Evolutionary conservation across 2,797 vertebrate species (phyloP), one percentile per base, ranked within the genome.

Genomic region (Acanthurus lineatus): DNA sequence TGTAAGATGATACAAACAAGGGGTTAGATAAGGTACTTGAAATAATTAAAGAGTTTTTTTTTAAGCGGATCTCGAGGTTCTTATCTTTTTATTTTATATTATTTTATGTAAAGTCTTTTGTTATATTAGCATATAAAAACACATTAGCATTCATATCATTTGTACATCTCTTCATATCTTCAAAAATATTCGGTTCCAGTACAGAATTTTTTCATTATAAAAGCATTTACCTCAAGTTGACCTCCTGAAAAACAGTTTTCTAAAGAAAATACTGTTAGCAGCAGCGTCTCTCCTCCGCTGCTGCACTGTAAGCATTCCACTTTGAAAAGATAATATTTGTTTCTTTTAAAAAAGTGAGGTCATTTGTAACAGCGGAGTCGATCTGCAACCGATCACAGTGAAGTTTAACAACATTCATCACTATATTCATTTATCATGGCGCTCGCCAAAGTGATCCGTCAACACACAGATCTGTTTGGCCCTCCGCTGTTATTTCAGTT

Each of bases 321-420:
- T 92, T 90, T 69, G 74, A 67, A 91, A 93, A 88, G 81, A 92
- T 86, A 91, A 93, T 84, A 94, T 93, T 90, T 87, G 66, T 77
- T 69, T 77, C 85, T 69, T 40, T 35, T 9, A n/a, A 85, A 78
- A 73, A 82, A 76, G 77, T 86, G 86, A 91, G 79, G 84, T 92
- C 83, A 91, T 90, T 77, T 38, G 65, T 86, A 82, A 83, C 61
- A 57, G 81, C 44, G 40, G 54, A 84, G 67, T 77, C 70, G 73
- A 91, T 87, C 87, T 90, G 79, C 65, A 73, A 69, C 73, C 66
- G 7, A 77, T 89, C 85, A 71, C 60, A 42, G 78, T 17, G 28
- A 71, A 67, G 68, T 69, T 78, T 57, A 75, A 52, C 80, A 64
- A n/a, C 78, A 74, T 89, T 90, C 85, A 77, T 91, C 85, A 84